Base-by-base conservation (phyloP, 2,113 vertebrate species). In the Tychaedon coryphoeus region DNA sequence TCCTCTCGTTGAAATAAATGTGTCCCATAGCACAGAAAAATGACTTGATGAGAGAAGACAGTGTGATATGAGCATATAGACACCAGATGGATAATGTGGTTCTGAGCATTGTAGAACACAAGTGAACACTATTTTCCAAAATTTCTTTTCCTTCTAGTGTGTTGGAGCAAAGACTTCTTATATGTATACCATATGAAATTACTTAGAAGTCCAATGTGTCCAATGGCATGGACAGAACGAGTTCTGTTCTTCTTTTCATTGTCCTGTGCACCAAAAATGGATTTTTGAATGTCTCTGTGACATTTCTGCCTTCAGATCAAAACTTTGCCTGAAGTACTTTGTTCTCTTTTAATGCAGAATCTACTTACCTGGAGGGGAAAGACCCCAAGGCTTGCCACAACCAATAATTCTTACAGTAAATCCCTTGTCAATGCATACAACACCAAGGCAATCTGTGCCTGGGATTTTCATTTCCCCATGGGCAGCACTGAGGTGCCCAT, bases 101-200 rank as follows among this genome's bases (percentile, higher is more conserved):
- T 88, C 36, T 38, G 19, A 70, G 34, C 20, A 9, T 8, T 54
- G 12, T 12, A 60, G 43, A 90, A 70, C 7, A 67, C 26, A 85
- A 86, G 6, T 5, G 7, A 93, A 42, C 16, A 62, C 5, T 15
- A 10, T 56, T 92, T 80, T 43, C 31, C 26, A 70, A 57, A 84
- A 36, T 8, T 45, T 36, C 2, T 23, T 81, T 75, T 62, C 45
- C 14, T 91, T 76, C 34, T 43, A 28, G 28, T 29, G 12, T 22
- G 0, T 23, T 61, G 23, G 15, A 74, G 10, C 38, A 66, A 92
- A 98, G 75, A 3, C 18, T 54, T 56, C 74, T 86, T 58, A 57
- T 67, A 65, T 19, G 25, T 89, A 91, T 96, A 88, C 23, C 53
- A 8, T 36, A 77, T 56, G 7, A 82, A 85, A 23, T 79, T 48